A percentile compares a stretch with the other conserved stretches of the same genome.
These are phyloP conservation scores for Bellardia pandia DNA, from an alignment of 2,888 invertebrate species.

Conservation along the genomic window DNA sequence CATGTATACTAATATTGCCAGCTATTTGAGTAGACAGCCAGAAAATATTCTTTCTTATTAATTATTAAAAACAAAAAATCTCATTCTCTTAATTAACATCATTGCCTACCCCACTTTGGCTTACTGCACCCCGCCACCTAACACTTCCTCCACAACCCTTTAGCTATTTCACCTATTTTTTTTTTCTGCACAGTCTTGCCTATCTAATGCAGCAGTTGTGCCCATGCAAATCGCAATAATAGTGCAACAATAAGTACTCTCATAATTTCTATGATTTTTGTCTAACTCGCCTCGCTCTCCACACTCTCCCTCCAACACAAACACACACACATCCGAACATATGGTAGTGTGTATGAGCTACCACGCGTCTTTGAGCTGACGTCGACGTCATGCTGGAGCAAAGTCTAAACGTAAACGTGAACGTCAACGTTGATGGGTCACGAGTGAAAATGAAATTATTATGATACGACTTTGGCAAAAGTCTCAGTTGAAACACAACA, in stretches of 20 bases:
- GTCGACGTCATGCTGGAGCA: not conserved
- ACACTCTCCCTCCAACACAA: not conserved
- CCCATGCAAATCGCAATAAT: not conserved
- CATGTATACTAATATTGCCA: conserved; percentile 6
- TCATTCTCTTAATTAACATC: conserved; percentile 42
- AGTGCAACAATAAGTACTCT: conserved; percentile 57
- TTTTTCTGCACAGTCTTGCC: not conserved
- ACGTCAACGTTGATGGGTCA: conserved; percentile 48
- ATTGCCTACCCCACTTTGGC: conserved; percentile 25
- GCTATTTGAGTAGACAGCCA: not conserved
- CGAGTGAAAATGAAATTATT: conserved; percentile 61
- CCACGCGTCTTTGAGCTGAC: conserved; percentile 26
- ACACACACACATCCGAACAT: too few species aligned
- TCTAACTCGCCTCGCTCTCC: conserved; percentile 21
- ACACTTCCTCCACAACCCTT: not conserved
- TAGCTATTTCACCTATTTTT: not conserved
- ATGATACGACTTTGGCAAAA: conserved; percentile 30
- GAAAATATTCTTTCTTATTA: conserved; percentile 36
- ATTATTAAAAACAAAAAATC: conserved; percentile 43
- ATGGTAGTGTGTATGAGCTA: too few species aligned
- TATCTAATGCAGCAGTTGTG: conserved; percentile 28
- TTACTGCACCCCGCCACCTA: not conserved
- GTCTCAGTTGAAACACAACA: conserved; percentile 14
- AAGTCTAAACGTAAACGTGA: not conserved
- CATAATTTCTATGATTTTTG: conserved; percentile 62